These are phyloP conservation scores for Orchestia grillus DNA, from an alignment of 1,140 invertebrate genomes.

Conservation along the genomic window DNA sequence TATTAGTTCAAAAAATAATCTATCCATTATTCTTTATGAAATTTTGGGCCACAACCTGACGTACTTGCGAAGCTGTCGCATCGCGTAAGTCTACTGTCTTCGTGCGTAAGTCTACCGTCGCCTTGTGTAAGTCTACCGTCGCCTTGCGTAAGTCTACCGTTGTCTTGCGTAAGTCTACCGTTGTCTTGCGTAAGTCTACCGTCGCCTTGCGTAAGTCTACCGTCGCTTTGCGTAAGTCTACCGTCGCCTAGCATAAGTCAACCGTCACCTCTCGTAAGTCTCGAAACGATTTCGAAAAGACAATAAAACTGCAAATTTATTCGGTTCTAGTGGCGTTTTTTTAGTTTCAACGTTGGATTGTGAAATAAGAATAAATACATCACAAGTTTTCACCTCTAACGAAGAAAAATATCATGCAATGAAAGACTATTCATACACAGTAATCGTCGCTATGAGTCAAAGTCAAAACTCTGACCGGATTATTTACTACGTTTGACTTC, in stretches of 20 bases:
- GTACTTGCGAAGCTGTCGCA: not conserved
- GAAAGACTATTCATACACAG: not conserved
- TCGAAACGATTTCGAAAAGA: not conserved
- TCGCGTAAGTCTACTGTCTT: not conserved
- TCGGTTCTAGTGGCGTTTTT: not conserved
- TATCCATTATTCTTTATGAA: not conserved
- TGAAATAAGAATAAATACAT: not conserved
- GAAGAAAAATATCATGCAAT: not conserved
- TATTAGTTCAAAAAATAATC: not conserved
- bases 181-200: not conserved
- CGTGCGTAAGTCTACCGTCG: too few relatives aligned
- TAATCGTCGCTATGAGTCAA: not conserved
- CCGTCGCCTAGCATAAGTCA: too few relatives aligned
- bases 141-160: not conserved
- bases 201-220: not conserved
- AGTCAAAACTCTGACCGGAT: not conserved
- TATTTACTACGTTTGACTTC: not conserved
- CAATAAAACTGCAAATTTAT: not conserved
- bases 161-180: too few relatives aligned
- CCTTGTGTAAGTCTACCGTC: not conserved
- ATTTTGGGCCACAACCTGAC: not conserved
- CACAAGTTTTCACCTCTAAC: not conserved
- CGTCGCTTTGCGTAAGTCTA: not conserved
- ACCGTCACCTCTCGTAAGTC: too few relatives aligned
- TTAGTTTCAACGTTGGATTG: not conserved